phyloP scores from a whole-genome alignment of 92 coral and sea anemone species.

The Heteractis magnifica region DNA sequence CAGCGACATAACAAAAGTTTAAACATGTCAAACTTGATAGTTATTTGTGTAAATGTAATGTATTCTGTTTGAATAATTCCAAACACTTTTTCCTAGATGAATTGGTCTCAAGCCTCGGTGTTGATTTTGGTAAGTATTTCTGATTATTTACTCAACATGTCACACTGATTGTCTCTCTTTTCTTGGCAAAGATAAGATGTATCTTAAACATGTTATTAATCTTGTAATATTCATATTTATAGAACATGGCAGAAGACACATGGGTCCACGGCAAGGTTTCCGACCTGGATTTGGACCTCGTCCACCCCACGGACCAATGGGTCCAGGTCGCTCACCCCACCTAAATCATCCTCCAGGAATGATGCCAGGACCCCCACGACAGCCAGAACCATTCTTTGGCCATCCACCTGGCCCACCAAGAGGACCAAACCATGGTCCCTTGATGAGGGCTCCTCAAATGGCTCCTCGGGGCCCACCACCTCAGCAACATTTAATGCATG shows the following conservation, averaged over 20 bases:
- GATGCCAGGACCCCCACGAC: slow-evolving; percentile 66
- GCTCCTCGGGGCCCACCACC: slow-evolving; percentile 52
- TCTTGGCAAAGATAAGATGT: no score
- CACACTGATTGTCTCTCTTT: background rate
- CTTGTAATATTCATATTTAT: background rate
- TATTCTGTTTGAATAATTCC: background rate
- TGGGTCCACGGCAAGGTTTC: slow-evolving; percentile 77
- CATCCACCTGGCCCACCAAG: slow-evolving; percentile 51
- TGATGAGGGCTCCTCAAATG: slow-evolving; percentile 72
- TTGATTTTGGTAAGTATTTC: slow-evolving; percentile 90
- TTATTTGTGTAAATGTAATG: no score
- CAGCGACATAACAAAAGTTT: no score
- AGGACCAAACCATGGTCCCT: slow-evolving; percentile 58
- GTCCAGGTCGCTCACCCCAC: slow-evolving; percentile 60
- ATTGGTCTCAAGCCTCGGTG: slow-evolving; percentile 87
- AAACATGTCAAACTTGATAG: no score
- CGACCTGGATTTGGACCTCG: slow-evolving; percentile 66
- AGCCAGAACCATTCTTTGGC: slow-evolving; percentile 50
- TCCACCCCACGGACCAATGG: slow-evolving; percentile 62
- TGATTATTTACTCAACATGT: background rate
- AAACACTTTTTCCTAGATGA: slow-evolving; percentile 58
- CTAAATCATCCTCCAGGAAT: slow-evolving; percentile 59
- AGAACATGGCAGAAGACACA: slow-evolving; percentile 84
- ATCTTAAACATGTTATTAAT: background rate
- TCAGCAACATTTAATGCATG: slow-evolving; percentile 52